These are phyloP conservation scores for Xerus rutilus DNA, from an alignment of 2,797 vertebrate genomes.

Conservation along the genomic window DNA sequence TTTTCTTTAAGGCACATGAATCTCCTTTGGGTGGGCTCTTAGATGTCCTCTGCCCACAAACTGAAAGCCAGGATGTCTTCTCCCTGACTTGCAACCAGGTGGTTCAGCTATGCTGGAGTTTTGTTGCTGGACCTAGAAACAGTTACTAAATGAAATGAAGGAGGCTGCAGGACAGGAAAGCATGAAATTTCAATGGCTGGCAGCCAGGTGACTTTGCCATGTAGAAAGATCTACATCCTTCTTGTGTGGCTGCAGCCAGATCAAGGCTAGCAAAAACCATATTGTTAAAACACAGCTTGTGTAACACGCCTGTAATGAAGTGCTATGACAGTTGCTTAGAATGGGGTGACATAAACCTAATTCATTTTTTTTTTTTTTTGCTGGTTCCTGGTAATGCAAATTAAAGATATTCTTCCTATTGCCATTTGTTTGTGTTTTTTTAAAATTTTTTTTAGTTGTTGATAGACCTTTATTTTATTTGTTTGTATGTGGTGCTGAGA, in stretches of 20 bases:
- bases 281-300: not conserved
- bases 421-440: no score
- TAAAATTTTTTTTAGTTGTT: no score
- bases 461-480: no score
- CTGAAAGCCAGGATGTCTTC: not conserved
- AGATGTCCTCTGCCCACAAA: not conserved
- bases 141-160: slow-evolving; percentile 60
- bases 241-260: slow-evolving; percentile 54
- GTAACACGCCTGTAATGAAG: not conserved
- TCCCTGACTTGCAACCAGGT: not conserved
- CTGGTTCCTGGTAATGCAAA: not conserved
- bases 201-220: slow-evolving; percentile 56
- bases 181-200: slow-evolving; percentile 54
- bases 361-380: not conserved
- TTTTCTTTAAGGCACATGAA: slow-evolving; percentile 60
- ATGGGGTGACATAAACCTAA: not conserved
- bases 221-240: slow-evolving; percentile 51
- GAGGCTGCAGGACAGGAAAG: slow-evolving; percentile 68
- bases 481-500: no score
- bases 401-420: not conserved
- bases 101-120: slow-evolving; percentile 34
- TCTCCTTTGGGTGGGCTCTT: slow-evolving; percentile 30
- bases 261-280: not conserved
- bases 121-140: slow-evolving; percentile 63
- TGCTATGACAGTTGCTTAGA: not conserved